Base-by-base conservation (phyloP, 2,113 vertebrate genomes). In the Alectura lathami region DNA sequence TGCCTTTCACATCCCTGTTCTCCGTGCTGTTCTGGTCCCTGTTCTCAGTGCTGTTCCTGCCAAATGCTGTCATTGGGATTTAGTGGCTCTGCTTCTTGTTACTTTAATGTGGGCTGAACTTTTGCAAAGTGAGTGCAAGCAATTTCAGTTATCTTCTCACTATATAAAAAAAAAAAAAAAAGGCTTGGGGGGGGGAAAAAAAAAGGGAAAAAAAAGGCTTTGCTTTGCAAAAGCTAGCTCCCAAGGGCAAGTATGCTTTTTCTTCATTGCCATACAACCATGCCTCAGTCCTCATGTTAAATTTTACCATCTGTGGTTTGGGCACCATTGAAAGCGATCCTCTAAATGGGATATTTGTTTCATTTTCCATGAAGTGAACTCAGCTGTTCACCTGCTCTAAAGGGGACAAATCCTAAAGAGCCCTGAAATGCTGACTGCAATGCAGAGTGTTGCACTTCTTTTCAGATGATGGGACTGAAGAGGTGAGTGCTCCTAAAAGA, bases 1-100 rank as follows among this genome's bases (percentile, higher is more conserved):
- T 86, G 72, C 30, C 0, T 0, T 50, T 63, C 26, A 5, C 32
- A 30, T 69, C 26, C 24, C 72, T 17, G 27, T 26, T 86, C n/a
- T 88, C 3, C 0, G 34, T 22, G 50, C 29, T 0, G 0, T 45
- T 66, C 30, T 5, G 42, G 32, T 68, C 27, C 26, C 69, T 17
- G 29, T 24, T 79, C 32, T 88, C 3, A 0, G n/a, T 18, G 47
- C 0, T 34, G 17, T 11, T 64, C 75, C 63, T 79, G n/a, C 48
- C 69, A 34, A 87, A 57, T 9, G 2, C 11, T 27, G 8, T 26
- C 4, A 1, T 4, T 69, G 79, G 47, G 64, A 47, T 88, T 91
- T 59, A 64, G 54, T 83, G 88, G 42, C 26, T 40, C 57, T 88
- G 18, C 22, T 68, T 23, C 23, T 36, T 34, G 30, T 22, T 83